phyloP scores from a whole-genome alignment of 2,888 invertebrate species.

The Megastigmus dorsalis region DNA sequence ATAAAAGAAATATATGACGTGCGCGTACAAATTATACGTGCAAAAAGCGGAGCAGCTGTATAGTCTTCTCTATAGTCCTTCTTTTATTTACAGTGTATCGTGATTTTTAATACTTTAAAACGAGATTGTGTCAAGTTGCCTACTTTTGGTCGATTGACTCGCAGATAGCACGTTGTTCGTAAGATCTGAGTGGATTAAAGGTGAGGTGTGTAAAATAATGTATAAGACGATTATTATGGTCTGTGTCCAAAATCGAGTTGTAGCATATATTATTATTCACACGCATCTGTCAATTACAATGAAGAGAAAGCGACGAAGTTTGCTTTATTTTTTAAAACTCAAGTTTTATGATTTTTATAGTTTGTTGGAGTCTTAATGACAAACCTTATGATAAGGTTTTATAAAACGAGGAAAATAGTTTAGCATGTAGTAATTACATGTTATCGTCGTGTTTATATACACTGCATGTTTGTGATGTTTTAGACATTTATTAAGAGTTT shows the following conservation, averaged over 20 bases:
- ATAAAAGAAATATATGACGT: conserved; percentile 13
- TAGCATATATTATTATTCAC: conserved; percentile 16
- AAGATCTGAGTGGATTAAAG: conserved; percentile 44
- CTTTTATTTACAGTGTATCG: neutral
- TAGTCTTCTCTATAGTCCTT: conserved; percentile 3
- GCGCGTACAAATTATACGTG: neutral
- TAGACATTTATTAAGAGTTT: conserved; percentile 34
- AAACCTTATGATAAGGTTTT: conserved; percentile 40
- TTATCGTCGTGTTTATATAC: conserved; percentile 39
- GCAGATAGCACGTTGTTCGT: conserved; percentile 1
- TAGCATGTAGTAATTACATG: conserved; percentile 34
- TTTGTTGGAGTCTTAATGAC: conserved; percentile 21
- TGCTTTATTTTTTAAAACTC: conserved; percentile 29
- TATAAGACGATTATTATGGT: too few species aligned
- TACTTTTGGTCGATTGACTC: neutral
- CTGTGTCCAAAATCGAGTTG: too few species aligned
- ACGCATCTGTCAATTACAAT: too few species aligned
- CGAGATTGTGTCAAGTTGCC: neutral
- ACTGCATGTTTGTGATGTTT: conserved; percentile 47
- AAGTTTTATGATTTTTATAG: conserved; percentile 35
- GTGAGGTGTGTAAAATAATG: too few species aligned
- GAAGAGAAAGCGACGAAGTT: conserved; percentile 14
- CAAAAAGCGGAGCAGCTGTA: conserved; percentile 16
- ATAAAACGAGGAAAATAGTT: conserved; percentile 6
- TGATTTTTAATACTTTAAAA: conserved; percentile 2